A percentile compares a stretch with the other conserved stretches of the same genome.
These are phyloP conservation scores for Dynastes tityus DNA, from an alignment of 2,888 invertebrate genomes.

Conservation along the genomic window DNA sequence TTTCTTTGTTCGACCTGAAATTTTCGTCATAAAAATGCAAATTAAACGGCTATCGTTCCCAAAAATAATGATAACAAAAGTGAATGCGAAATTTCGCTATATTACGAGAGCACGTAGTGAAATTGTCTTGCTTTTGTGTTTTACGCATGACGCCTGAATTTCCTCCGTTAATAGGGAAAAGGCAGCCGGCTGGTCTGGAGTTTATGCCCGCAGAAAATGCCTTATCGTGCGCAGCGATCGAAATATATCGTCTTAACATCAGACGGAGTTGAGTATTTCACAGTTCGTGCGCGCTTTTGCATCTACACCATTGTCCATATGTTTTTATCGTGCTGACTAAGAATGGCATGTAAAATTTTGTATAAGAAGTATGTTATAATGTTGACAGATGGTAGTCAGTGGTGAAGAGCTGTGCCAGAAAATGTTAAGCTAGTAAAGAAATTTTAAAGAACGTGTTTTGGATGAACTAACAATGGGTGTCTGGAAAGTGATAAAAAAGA, in stretches of 20 bases:
- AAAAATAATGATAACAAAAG: background rate
- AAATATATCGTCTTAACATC: slow-evolving; percentile 18
- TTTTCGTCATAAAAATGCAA: background rate
- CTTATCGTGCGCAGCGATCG: slow-evolving; percentile 29
- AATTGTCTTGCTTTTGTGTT: slow-evolving; percentile 4
- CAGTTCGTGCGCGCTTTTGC: background rate
- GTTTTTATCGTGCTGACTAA: background rate
- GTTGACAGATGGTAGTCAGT: no score
- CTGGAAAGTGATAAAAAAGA: no score
- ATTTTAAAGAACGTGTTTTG: no score
- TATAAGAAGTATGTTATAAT: no score
- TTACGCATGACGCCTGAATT: slow-evolving; percentile 35
- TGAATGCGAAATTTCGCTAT: background rate
- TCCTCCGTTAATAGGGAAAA: slow-evolving; percentile 29
- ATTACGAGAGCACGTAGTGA: background rate
- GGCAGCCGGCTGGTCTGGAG: slow-evolving; percentile 39
- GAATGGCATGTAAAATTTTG: no score
- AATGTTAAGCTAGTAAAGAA: no score
- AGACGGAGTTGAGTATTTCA: slow-evolving; percentile 6
- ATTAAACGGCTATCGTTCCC: background rate
- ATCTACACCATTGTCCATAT: slow-evolving; percentile 4
- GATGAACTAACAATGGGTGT: no score
- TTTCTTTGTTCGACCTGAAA: background rate
- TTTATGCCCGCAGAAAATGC: slow-evolving; percentile 30
- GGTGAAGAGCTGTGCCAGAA: no score